Evolutionary conservation across 2,888 invertebrate genomes (phyloP).

Genomic region (Catonia carolina): DNA sequence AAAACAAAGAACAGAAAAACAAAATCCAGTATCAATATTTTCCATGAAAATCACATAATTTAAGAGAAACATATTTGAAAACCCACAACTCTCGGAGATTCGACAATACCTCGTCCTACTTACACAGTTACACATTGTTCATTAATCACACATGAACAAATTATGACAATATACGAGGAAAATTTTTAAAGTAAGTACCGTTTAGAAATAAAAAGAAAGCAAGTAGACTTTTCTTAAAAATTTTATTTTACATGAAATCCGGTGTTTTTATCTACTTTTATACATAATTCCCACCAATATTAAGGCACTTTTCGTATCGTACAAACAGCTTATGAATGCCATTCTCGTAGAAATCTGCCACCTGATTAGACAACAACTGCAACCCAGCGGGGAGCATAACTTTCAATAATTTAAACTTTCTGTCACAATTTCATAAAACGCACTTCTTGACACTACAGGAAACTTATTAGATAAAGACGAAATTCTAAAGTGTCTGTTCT

Average conservation of each 20-base stretch:
- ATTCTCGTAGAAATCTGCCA: neutral
- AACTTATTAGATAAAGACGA: slow-evolving; percentile 22
- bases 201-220: neutral
- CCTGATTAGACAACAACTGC: slow-evolving; percentile 12
- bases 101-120: too few relatives aligned
- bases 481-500: slow-evolving; percentile 27
- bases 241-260: neutral
- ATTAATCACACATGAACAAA: too few relatives aligned
- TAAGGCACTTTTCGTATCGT: slow-evolving; percentile 18
- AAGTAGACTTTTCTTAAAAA: neutral
- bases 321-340: slow-evolving; percentile 21
- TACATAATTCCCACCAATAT: slow-evolving; percentile 15
- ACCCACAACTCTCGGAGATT: too few relatives aligned
- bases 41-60: too few relatives aligned
- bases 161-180: neutral
- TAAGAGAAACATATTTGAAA: too few relatives aligned
- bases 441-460: slow-evolving; percentile 24
- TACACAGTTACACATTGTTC: too few relatives aligned
- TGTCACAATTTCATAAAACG: slow-evolving; percentile 29
- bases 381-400: slow-evolving; percentile 29
- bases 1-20: too few relatives aligned
- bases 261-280: slow-evolving; percentile 19
- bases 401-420: slow-evolving; percentile 30
- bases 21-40: too few relatives aligned
- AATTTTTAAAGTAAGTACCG: neutral